Evolutionary conservation across 2,797 vertebrate genomes (phyloP).

Genomic region (Botia almorhae): DNA sequence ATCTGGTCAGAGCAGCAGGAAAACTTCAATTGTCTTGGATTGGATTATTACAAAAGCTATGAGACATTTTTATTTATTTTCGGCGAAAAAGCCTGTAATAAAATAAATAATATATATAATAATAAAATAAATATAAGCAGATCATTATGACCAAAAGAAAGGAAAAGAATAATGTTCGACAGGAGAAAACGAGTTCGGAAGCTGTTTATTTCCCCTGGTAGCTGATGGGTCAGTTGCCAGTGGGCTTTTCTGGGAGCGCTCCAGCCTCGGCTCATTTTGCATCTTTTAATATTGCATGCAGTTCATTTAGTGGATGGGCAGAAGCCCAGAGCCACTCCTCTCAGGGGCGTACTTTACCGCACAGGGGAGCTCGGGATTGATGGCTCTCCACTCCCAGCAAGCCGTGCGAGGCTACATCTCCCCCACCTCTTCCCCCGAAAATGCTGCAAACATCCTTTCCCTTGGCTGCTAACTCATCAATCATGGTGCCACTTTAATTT

Average conservation of each 20-base stretch:
- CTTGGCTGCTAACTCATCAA: slow-evolving; percentile 86
- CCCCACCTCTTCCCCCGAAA: slow-evolving; percentile 70
- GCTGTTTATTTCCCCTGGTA: slow-evolving; percentile 79
- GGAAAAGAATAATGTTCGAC: slow-evolving; percentile 49
- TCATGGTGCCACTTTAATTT: slow-evolving; percentile 95
- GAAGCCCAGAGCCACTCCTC: slow-evolving; percentile 81
- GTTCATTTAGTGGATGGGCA: slow-evolving; percentile 88
- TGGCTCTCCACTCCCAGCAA: slow-evolving; percentile 81
- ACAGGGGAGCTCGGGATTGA: slow-evolving; percentile 81
- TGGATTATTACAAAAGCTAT: not conserved
- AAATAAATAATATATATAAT: not conserved
- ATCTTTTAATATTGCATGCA: slow-evolving; percentile 96
- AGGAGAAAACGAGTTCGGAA: slow-evolving; percentile 62
- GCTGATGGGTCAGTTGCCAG: slow-evolving; percentile 70
- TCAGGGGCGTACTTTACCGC: slow-evolving; percentile 85
- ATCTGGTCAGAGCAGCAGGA: not conserved
- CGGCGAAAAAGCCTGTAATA: not conserved
- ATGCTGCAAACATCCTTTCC: slow-evolving; percentile 84
- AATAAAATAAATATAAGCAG: slow-evolving; percentile 11
- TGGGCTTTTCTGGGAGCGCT: slow-evolving; percentile 63
- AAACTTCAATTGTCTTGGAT: not conserved
- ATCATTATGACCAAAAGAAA: slow-evolving; percentile 36
- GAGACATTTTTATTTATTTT: not conserved
- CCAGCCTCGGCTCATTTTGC: slow-evolving; percentile 70
- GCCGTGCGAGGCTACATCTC: slow-evolving; percentile 82